Evolutionary conservation across 1,140 invertebrate genomes (phyloP), one percentile per base, ranked within the genome.

Genomic region (Monochamus saltuarius): DNA sequence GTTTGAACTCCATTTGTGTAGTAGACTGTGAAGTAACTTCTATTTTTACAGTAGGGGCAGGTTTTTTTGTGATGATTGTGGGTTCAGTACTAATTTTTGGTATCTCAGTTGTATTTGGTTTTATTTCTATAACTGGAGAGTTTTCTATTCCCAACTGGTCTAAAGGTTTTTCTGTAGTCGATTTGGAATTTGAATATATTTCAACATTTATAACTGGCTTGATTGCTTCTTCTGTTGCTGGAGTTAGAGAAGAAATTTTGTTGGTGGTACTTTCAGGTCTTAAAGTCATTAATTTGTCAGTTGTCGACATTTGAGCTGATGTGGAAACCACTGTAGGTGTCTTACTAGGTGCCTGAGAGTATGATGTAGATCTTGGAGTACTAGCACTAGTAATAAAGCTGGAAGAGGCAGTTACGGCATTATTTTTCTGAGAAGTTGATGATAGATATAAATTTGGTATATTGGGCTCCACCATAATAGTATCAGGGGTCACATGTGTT

Each of bases 401-500:
- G 2, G 22, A 29, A 6, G 22, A 29, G 6, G 22, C 6, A 2
- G 22, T 29, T 29, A 29, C 6, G 6, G 6, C 22, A 29, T 29
- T 29, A 29, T 29, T 29, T 29, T 29, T 29, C 22, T 29, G 22
- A 29, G 22, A 29, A 29, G 42, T 37, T 35, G 65, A 62, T 16
- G 61, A n/a, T n/a, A n/a, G 9, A 7, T 62, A 9, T 57, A 68
- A 64, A 10, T 62, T 52, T 64, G 58, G 37, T 67, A 4, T 65
- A 64, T 9, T 62, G 8, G 67, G 62, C 55, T 74, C 71, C 13
- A 75, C 17, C 56, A 72, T 63, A 13, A 74, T 70, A 4, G 74
- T 75, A 49, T 76, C 73, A 1, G 72, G 68, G 1, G 72, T 74
- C 14, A 66, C 65, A 37, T 57, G 59, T 11, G 45, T 64, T 1